Conservation (phyloP, 2,888 invertebrate species). For the Eristalinus sepulchralis region DNA sequence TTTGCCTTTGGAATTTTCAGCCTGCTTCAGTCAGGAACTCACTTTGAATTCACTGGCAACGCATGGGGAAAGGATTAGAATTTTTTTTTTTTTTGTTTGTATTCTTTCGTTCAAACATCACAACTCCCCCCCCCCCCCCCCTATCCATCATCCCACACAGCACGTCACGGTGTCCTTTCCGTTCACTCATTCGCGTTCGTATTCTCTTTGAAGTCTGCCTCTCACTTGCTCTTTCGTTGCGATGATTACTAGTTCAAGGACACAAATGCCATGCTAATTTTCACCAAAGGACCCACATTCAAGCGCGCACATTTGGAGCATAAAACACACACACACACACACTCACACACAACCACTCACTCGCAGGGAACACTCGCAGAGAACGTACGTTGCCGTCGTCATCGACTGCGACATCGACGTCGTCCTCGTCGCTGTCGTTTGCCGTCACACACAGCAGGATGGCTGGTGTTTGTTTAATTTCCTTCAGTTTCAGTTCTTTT, state of each 20-base stretch:
- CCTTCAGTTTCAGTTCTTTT: not conserved
- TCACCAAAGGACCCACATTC: conserved; percentile 67
- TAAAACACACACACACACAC: not conserved
- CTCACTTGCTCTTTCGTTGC: conserved; percentile 68
- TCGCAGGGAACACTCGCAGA: not conserved
- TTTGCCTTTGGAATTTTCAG: conserved; percentile 7
- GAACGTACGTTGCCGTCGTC: not conserved
- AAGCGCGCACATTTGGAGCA: conserved; percentile 55
- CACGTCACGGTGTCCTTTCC: not conserved
- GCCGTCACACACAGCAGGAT: conserved; percentile 28
- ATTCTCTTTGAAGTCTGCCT: conserved; percentile 36
- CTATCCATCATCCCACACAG: not conserved
- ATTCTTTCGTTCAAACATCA: conserved; percentile 6
- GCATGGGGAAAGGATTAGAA: conserved; percentile 55
- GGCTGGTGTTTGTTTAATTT: conserved; percentile 46
- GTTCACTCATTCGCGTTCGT: conserved; percentile 14
- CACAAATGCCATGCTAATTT: conserved; percentile 71
- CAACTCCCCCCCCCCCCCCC: not conserved
- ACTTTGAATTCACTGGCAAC: conserved; percentile 41
- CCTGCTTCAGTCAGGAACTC: conserved; percentile 10
- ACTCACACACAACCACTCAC: not conserved
- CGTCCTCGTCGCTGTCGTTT: conserved; percentile 11
- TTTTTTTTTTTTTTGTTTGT: conserved; percentile 29
- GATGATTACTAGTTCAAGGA: conserved; percentile 71
- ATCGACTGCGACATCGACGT: conserved; percentile 31